phyloP scores from a whole-genome alignment of 2,113 vertebrate species.

The Muntiacus muntjak region DNA sequence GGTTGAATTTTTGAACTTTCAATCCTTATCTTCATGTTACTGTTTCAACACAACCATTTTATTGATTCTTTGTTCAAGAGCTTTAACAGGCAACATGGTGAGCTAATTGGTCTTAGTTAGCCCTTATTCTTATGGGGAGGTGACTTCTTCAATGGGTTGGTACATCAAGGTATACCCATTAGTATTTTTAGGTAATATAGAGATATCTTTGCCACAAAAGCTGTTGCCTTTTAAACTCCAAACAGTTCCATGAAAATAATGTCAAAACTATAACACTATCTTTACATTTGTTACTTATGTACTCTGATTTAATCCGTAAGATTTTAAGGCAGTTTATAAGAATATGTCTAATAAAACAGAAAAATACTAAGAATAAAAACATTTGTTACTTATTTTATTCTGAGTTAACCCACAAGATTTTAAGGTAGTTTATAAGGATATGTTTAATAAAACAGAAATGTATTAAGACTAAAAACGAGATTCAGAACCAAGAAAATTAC shows the following conservation, averaged over 20 bases:
- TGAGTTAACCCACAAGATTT: slow-evolving; percentile 8
- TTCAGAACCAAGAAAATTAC: background rate
- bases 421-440: background rate
- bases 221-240: background rate
- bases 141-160: background rate
- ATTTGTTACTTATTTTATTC: background rate
- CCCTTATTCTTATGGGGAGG: background rate
- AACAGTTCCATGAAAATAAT: slow-evolving; percentile 38
- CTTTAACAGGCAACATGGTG: background rate
- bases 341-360: slow-evolving; percentile 26
- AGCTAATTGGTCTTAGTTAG: background rate
- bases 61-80: background rate
- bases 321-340: background rate
- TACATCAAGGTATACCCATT: background rate
- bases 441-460: slow-evolving; percentile 25
- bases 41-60: background rate
- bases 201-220: background rate
- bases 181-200: background rate
- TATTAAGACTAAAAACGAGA: slow-evolving; percentile 1
- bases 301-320: background rate
- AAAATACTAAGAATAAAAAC: slow-evolving; percentile 10
- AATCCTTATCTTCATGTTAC: background rate
- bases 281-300: slow-evolving; percentile 24
- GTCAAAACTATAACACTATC: background rate
- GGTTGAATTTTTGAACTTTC: background rate